Base-by-base conservation (phyloP, 2,888 invertebrate species). In the Drosophila niveifrons region DNA sequence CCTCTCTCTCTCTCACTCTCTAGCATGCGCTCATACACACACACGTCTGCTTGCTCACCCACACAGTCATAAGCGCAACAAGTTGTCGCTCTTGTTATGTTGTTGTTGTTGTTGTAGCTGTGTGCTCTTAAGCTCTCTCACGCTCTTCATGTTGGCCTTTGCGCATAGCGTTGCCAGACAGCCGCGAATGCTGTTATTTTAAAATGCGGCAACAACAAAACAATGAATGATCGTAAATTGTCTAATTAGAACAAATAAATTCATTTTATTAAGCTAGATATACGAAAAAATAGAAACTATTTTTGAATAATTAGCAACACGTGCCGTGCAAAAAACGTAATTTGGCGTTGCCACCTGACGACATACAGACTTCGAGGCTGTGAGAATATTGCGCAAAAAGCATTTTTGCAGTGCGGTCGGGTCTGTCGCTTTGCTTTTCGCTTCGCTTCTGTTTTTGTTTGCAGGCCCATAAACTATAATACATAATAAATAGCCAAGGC, bases 401-500 rank as follows among this genome's bases (percentile, higher is more conserved):
- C 48, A 44, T 59, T 72, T 66, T 67, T 61, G 69, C 15, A 41
- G 13, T 84, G 85, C 82, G 47, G 36, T 59, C 23, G 23, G 23
- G 23, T 23, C 23, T 3, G 23, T 23, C 23, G 23, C 23, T 23
- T 72, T 66, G 65, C 57, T 66, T 59, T 64, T 23, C n/a, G 50
- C 52, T 65, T 46, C 46, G 64, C 57, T 82, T 71, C 64, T 80
- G 58, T 57, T 68, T 64, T 64, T 78, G 74, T 59, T 66, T 67
- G 75, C 70, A 46, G 43, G 48, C 70, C 70, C 76, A 65, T 67
- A 83, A 77, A 83, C 73, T 63, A 72, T 69, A 82, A 78, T 85
- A 82, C 80, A 77, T 79, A 88, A 86, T 86, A 88, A 86, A 80
- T 83, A 78, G 72, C 71, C 69, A 77, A 80, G 86, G 83, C 86